These are phyloP conservation scores for Morus bassanus DNA, from an alignment of 2,797 vertebrate species.

Conservation along the genomic window DNA sequence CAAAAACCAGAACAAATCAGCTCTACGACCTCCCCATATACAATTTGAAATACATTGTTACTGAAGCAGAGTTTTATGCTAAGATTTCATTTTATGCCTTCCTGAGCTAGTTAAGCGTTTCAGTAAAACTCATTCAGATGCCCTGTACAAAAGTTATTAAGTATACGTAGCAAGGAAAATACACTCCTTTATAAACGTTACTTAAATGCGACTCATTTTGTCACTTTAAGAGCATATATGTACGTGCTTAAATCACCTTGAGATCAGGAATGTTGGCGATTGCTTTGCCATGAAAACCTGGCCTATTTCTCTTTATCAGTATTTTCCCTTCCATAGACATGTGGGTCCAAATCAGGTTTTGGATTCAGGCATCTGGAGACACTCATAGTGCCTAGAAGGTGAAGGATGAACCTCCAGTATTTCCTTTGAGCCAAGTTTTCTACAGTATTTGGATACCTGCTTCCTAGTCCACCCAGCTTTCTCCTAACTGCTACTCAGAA, in stretches of 20 bases:
- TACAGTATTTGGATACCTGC: background rate
- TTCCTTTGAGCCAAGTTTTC: background rate
- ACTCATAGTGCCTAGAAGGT: background rate
- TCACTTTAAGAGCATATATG: background rate
- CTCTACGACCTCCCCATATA: background rate
- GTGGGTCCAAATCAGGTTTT: background rate
- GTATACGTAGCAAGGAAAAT: background rate
- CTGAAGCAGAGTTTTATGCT: background rate
- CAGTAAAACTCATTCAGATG: background rate
- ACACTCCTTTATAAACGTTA: background rate
- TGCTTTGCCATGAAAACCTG: background rate
- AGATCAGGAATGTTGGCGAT: background rate
- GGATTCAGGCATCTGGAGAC: background rate
- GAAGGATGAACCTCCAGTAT: background rate
- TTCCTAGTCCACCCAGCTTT: background rate
- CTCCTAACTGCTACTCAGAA: background rate
- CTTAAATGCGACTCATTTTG: background rate
- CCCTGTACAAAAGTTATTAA: background rate
- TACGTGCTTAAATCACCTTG: background rate
- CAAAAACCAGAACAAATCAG: background rate
- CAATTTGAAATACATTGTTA: background rate
- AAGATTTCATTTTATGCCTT: background rate
- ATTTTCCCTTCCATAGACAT: background rate
- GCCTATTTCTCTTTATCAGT: background rate
- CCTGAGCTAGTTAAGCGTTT: background rate